Evolutionary conservation across 2,888 invertebrate genomes (phyloP).

Genomic region (Dynastes hyllus): DNA sequence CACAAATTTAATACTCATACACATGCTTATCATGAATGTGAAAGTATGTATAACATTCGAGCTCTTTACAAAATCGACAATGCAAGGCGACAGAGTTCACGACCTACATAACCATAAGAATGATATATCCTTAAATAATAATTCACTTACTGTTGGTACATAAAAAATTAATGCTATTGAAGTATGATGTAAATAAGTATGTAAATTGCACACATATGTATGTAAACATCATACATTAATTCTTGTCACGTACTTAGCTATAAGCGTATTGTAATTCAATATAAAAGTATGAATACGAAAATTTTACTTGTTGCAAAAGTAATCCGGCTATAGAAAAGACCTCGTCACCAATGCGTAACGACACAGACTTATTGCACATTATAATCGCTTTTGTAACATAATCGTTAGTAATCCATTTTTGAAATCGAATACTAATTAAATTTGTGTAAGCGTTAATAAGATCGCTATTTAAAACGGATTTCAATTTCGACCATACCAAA

Average conservation of each 20-base stretch:
- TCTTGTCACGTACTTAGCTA: neutral
- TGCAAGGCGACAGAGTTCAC: slow-evolving; percentile 27
- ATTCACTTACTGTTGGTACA: neutral
- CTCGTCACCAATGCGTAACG: slow-evolving; percentile 36
- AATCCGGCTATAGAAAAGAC: slow-evolving; percentile 15
- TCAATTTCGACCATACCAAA: no score
- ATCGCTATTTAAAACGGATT: neutral
- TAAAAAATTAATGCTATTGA: no score
- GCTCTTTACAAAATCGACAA: slow-evolving; percentile 3
- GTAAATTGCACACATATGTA: no score
- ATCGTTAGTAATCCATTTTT: slow-evolving; percentile 14
- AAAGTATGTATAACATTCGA: neutral
- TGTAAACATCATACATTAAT: no score
- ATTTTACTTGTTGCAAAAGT: slow-evolving; percentile 6
- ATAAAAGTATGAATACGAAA: slow-evolving; percentile 6
- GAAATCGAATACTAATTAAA: slow-evolving; percentile 18
- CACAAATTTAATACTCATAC: neutral
- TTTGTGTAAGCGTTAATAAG: neutral
- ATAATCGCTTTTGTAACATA: slow-evolving; percentile 9
- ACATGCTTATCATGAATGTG: slow-evolving; percentile 11
- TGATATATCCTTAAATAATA: slow-evolving; percentile 8
- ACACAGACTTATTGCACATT: slow-evolving; percentile 6
- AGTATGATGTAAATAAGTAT: no score
- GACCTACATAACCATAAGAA: slow-evolving; percentile 13
- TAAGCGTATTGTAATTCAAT: neutral